These are phyloP conservation scores for Lymantria monacha DNA, from an alignment of 2,888 invertebrate genomes.

Conservation along the genomic window DNA sequence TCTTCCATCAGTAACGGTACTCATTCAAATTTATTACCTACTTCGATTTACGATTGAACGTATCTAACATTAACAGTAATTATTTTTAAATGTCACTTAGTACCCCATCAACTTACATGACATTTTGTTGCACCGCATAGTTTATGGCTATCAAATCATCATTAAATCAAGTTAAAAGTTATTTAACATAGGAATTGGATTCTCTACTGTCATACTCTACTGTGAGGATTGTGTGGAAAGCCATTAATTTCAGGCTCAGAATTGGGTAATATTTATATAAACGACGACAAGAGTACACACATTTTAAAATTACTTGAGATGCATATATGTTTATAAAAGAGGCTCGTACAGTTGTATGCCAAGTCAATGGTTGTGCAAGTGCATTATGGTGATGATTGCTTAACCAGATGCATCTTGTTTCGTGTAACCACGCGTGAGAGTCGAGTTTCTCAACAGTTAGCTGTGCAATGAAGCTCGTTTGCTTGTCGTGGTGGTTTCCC, in stretches of 20 bases:
- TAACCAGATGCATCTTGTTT: conserved; percentile 75
- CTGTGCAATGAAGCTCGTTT: conserved; percentile 53
- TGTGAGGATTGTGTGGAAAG: background rate
- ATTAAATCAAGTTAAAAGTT: background rate
- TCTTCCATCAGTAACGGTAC: too few species aligned
- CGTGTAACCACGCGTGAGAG: conserved; percentile 63
- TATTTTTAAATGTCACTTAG: too few species aligned
- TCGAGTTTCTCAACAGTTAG: conserved; percentile 68
- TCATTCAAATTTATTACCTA: too few species aligned
- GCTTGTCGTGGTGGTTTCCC: conserved; percentile 62
- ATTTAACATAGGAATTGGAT: background rate
- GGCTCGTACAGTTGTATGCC: background rate
- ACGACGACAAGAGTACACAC: background rate
- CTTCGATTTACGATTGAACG: too few species aligned
- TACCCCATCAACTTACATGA: too few species aligned
- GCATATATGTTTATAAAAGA: conserved; percentile 33
- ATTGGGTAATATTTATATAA: conserved; percentile 2
- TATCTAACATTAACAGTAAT: too few species aligned
- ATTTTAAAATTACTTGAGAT: conserved; percentile 12
- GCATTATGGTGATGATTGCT: conserved; percentile 63
- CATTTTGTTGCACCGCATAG: too few species aligned
- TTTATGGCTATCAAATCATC: too few species aligned
- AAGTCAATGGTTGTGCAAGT: conserved; percentile 58
- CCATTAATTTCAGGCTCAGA: background rate
- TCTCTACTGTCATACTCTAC: background rate